A percentile compares a stretch with the other conserved stretches of the same genome.
Conservation (phyloP, 1,140 invertebrate species). For the Microplitis mediator region DNA sequence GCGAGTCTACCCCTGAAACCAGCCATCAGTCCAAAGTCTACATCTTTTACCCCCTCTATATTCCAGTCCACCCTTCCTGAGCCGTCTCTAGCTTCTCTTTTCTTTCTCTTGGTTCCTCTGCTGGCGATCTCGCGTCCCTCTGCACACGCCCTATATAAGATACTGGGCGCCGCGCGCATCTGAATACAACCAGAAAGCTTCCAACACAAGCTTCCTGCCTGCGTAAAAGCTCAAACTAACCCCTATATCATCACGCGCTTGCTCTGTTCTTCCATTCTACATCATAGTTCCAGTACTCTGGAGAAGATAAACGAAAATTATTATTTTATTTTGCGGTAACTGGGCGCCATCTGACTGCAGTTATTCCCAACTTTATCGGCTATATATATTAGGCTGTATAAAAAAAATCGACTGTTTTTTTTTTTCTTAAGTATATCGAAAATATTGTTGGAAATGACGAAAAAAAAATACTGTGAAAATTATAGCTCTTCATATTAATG, state of each 20-base stretch:
- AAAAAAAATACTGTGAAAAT: no score
- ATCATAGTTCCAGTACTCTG: constrained; percentile 5
- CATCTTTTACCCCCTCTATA: constrained; percentile 51
- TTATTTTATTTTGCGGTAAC: no score
- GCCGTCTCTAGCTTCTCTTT: not conserved
- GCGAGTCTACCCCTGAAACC: constrained; percentile 62
- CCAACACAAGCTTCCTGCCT: not conserved
- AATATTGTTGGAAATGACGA: no score
- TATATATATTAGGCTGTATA: no score
- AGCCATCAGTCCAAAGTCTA: constrained; percentile 60
- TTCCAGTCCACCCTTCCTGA: constrained; percentile 25
- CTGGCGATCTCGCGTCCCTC: constrained; percentile 32
- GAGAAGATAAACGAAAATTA: not conserved
- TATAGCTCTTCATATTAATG: no score
- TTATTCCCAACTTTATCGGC: no score
- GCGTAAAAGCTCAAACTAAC: not conserved
- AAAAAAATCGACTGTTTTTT: no score
- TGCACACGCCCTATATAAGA: constrained; percentile 26
- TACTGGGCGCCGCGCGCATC: constrained; percentile 15
- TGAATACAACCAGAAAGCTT: constrained; percentile 13
- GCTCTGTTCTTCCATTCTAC: not conserved
- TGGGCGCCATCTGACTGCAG: no score
- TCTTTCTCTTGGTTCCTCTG: not conserved
- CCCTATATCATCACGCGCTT: not conserved
- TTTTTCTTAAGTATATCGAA: no score